A percentile compares a stretch with the other conserved stretches of the same genome.
Conservation (phyloP, 2,888 invertebrate genomes). For the Podotricha telesiphe region DNA sequence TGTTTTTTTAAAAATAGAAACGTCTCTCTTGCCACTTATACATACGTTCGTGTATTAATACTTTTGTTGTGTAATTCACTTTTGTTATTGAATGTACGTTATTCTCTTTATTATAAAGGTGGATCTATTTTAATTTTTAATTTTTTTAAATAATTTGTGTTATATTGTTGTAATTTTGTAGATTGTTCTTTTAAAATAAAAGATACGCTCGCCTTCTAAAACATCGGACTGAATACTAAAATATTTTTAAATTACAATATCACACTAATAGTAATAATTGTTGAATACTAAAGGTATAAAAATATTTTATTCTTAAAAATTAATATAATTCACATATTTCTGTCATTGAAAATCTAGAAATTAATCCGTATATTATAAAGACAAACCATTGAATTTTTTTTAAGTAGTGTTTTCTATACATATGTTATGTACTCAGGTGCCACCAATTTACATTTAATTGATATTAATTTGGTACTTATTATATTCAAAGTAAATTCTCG, state of each 20-base stretch:
- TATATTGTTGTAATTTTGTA: neutral
- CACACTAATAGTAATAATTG: neutral
- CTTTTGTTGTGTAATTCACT: neutral
- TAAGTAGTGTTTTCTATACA: no score
- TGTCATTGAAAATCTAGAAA: no score
- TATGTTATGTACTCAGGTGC: no score
- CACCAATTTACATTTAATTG: neutral
- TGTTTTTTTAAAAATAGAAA: no score
- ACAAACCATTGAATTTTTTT: no score
- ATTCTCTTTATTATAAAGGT: neutral
- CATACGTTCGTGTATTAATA: no score
- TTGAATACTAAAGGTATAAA: neutral
- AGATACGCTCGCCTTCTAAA: neutral
- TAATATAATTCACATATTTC: no score
- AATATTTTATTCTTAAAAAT: neutral
- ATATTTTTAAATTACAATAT: neutral
- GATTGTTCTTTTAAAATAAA: neutral
- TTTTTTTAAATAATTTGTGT: neutral
- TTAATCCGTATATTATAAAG: no score
- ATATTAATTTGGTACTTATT: neutral
- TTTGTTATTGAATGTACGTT: slow-evolving; percentile 1
- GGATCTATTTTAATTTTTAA: neutral
- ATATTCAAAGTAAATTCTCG: no score
- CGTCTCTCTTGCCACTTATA: no score
- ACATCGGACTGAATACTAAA: slow-evolving; percentile 14